Evolutionary conservation across 2,113 vertebrate genomes (phyloP).

Genomic region (Promerops cafer): DNA sequence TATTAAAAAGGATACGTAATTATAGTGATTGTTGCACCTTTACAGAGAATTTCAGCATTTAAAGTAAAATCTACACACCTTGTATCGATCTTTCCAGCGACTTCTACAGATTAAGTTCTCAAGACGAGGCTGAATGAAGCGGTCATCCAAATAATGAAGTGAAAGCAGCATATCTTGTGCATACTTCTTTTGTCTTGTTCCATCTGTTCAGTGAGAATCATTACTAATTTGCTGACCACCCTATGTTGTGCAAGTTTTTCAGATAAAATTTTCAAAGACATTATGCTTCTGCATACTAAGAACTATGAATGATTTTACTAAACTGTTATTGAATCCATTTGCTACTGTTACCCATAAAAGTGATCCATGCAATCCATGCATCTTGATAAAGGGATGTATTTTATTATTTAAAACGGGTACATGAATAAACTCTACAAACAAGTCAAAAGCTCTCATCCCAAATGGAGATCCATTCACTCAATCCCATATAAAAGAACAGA

Average conservation of each 20-base stretch:
- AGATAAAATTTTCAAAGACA: not conserved
- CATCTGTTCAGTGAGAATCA: constrained; percentile 64
- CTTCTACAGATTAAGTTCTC: constrained; percentile 75
- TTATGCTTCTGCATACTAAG: not conserved
- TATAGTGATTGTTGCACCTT: not conserved
- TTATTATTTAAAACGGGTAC: not conserved
- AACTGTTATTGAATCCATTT: not conserved
- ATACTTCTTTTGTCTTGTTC: constrained; percentile 75
- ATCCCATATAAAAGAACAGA: not conserved
- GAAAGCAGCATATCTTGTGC: constrained; percentile 78
- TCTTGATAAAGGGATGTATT: not conserved
- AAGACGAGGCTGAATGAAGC: constrained; percentile 77
- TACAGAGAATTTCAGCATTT: not conserved
- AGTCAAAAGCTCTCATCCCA: not conserved
- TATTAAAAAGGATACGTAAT: not conserved
- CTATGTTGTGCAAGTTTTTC: not conserved
- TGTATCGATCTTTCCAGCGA: constrained; percentile 82
- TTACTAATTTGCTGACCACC: not conserved
- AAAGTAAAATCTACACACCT: constrained; percentile 53
- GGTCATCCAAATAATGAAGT: constrained; percentile 76
- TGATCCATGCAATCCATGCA: not conserved
- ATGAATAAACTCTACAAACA: not conserved
- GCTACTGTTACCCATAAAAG: not conserved
- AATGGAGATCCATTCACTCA: not conserved
- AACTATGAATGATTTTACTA: not conserved